Base-by-base conservation (phyloP, 2,113 vertebrate species). In the Cynoglossus semilaevis region DNA sequence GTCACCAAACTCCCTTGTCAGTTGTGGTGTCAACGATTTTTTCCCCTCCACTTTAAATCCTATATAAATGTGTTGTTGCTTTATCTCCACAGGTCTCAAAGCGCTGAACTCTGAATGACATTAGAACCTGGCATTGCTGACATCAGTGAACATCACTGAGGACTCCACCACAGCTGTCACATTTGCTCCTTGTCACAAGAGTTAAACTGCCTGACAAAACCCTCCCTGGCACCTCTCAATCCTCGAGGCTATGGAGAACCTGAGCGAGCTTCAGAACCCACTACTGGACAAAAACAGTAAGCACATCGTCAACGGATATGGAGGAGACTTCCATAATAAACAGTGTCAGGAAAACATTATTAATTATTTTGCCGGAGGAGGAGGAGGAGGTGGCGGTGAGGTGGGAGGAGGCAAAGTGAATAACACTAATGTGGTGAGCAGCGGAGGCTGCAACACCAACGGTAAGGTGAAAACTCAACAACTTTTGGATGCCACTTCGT, bases 331-430 rank as follows among this genome's bases (percentile, higher is more conserved):
- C 16, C 77, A 92, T 9, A 87, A 87, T 38, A 95, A 93, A 69
- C 90, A 77, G 59, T 96, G 93, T 86, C 92, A 93, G 78, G 94
- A 94, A 70, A 97, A 97, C 89, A 92, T 98, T 63, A 96, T 96
- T 29, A 96, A 94, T 83, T 97, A 96, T 81, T 94, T 96, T 58
- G 92, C 96, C 69, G 93, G 92, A 10, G 84, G 91, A 8, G 83
- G 85, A 5, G 83, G 81, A 1, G 82, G 72, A 4, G 75, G 71
- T 13, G 82, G 52, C 4, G 74, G 66, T 0, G 86, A 11, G 48
- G 8, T 15, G 63, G 84, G 71, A 12, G 83, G 83, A 16, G 86
- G 67, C 41, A 84, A 77, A 62, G 70, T 70, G 17, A 83, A 15
- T 34, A 79, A 81, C 5, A 58, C 78, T 44, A 80, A 62, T 13